phyloP scores from a whole-genome alignment of 2,113 vertebrate species.

The Pteronura brasiliensis region DNA sequence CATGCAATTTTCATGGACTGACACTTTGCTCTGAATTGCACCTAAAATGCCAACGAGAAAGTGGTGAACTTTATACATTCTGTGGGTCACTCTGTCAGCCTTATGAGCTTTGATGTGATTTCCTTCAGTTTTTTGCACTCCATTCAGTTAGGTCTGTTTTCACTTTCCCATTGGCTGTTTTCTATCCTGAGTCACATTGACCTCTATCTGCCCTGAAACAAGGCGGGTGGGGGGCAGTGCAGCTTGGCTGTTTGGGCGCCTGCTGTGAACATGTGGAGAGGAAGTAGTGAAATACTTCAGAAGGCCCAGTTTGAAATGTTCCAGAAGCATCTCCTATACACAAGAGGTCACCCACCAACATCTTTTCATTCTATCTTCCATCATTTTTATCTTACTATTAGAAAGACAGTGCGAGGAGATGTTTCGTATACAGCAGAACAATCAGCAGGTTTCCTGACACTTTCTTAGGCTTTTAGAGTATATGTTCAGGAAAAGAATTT shows the following conservation, averaged over 20 bases:
- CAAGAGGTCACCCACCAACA: neutral
- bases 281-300: neutral
- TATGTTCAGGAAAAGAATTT: neutral
- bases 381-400: neutral
- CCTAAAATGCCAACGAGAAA: neutral
- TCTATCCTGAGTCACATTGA: constrained; percentile 62
- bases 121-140: constrained; percentile 36
- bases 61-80: neutral
- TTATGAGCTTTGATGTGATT: constrained; percentile 17
- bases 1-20: neutral
- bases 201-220: constrained; percentile 45
- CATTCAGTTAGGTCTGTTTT: constrained; percentile 52
- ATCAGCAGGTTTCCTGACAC: neutral
- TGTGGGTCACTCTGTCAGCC: neutral
- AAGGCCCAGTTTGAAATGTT: neutral
- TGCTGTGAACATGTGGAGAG: neutral
- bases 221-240: neutral
- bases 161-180: constrained; percentile 63
- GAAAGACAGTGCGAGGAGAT: neutral
- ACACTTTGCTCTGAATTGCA: neutral
- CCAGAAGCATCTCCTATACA: neutral
- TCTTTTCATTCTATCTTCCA: neutral
- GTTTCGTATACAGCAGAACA: neutral
- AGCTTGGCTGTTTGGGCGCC: neutral
- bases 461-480: neutral